A percentile compares a stretch with the other conserved stretches of the same genome.
Conservation (phyloP, 2,113 vertebrate genomes). For the Pao palembangensis region DNA sequence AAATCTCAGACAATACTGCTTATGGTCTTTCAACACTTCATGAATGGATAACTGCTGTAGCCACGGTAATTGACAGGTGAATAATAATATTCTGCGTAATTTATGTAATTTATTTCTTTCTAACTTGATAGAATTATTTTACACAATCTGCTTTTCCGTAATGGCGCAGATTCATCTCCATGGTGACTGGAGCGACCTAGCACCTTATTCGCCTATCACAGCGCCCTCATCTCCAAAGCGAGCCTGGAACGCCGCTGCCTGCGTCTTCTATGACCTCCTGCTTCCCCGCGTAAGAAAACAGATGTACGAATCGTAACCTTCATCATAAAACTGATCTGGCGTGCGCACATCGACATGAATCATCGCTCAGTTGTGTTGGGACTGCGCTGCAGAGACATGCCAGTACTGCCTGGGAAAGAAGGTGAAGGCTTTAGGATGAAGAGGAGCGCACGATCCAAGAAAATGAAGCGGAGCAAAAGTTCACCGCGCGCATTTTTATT, state of each 20-base stretch:
- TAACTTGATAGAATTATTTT: too few species aligned
- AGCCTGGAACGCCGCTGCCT: conserved; percentile 42
- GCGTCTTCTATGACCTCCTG: conserved; percentile 27
- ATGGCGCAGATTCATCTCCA: conserved; percentile 3
- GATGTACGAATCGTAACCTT: conserved; percentile 71
- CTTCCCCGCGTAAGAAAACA: conserved; percentile 48
- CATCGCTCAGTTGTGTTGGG: conserved; percentile 67
- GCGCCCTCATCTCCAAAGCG: conserved; percentile 50
- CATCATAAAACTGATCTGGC: conserved; percentile 69
- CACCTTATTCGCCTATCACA: conserved; percentile 36
- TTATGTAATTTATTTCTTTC: too few species aligned
- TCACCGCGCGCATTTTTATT: conserved; percentile 65
- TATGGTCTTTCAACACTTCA: background rate
- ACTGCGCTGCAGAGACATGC: conserved; percentile 67
- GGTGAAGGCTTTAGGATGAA: conserved; percentile 65
- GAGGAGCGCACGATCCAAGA: conserved; percentile 63
- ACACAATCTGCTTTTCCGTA: too few species aligned
- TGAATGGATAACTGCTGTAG: conserved; percentile 20
- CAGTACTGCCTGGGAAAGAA: conserved; percentile 76
- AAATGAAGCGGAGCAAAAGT: conserved; percentile 67
- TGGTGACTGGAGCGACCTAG: conserved; percentile 53
- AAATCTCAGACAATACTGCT: conserved; percentile 5
- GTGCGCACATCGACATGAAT: conserved; percentile 74
- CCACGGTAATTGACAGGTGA: conserved; percentile 17
- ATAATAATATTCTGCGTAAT: conserved; percentile 26